A percentile compares a stretch with the other conserved stretches of the same genome.
Evolutionary conservation across 2,797 vertebrate species (phyloP).

Genomic region (Momotus momota): DNA sequence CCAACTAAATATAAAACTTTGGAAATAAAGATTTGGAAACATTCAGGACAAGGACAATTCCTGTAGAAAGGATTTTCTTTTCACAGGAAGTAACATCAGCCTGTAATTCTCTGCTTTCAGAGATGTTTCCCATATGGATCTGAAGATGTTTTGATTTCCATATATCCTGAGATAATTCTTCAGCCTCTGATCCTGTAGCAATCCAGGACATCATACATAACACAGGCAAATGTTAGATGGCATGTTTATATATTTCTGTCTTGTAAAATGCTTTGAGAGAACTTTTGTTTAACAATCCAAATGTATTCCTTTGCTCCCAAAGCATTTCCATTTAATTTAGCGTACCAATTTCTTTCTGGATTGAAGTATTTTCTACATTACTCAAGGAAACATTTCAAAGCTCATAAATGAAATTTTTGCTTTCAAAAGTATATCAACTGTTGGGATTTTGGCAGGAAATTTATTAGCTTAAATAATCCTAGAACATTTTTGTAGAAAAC

Average conservation of each 20-base stretch:
- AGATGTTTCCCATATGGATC: slow-evolving; percentile 42
- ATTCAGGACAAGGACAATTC: background rate
- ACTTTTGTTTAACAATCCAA: background rate
- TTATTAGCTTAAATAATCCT: background rate
- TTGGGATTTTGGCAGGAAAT: background rate
- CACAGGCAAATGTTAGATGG: slow-evolving; percentile 1
- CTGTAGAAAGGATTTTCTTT: background rate
- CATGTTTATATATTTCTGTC: background rate
- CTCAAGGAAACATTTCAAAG: background rate
- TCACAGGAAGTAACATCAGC: slow-evolving; percentile 1
- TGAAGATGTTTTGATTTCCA: slow-evolving; percentile 5
- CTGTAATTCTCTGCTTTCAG: slow-evolving; percentile 16
- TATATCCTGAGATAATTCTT: slow-evolving; percentile 15
- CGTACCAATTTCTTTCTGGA: background rate
- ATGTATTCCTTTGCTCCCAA: background rate
- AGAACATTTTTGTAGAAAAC: background rate
- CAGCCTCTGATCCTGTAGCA: slow-evolving; percentile 7
- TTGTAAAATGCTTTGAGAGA: background rate
- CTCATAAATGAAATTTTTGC: background rate
- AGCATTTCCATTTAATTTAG: background rate
- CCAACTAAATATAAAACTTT: background rate
- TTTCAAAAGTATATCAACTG: background rate
- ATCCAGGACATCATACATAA: background rate
- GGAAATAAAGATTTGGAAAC: background rate
- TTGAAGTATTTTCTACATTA: background rate